Evolutionary conservation across 2,113 vertebrate species (phyloP), one percentile per base, ranked within the genome.

Genomic region (Sterrhoptilus dennistouni): DNA sequence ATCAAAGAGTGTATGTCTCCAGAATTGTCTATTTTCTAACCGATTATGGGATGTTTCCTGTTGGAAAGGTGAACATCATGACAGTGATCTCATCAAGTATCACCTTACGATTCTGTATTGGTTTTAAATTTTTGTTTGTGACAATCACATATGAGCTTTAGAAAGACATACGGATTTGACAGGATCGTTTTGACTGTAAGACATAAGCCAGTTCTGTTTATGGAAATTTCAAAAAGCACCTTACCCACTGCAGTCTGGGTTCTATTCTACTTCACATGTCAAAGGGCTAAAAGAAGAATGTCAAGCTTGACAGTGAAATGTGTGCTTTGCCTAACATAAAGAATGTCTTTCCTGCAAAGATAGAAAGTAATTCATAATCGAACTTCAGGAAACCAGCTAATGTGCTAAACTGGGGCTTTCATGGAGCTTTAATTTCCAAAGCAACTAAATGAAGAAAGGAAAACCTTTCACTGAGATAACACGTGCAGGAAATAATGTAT

Each of bases 261-360:
- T 96, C n/a, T 69, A 12, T 74, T 78, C 93, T 94, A 85, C 87
- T 93, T 91, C 87, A 82, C 78, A 66, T 49, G 56, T 83, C 90
- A 95, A 87, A 92, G n/a, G 57, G 24, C 59, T 93, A 63, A 91
- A 91, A 78, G 78, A 87, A 70, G 54, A 93, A 94, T 54, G 78
- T 77, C 89, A 93, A 42, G 29, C 14, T 64, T 91, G 92, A 93
- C 75, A 85, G 20, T 83, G 77, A 96, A 91, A 95, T 78, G 40
- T 74, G 17, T 52, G 45, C 42, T 90, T 81, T 92, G 28, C 49
- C n/a, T 71, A 61, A 79, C 35, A 49, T 52, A 76, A 66, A 49
- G 42, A 72, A 85, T 65, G 42, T 77, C 52, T 64, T 90, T 45
- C 56, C 33, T 71, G 50, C 88, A 86, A 92, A 91, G 68, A 83